Evolutionary conservation across 1,140 invertebrate species (phyloP), one percentile per base, ranked within the genome.

Genomic region (Euura saliciscinereae): DNA sequence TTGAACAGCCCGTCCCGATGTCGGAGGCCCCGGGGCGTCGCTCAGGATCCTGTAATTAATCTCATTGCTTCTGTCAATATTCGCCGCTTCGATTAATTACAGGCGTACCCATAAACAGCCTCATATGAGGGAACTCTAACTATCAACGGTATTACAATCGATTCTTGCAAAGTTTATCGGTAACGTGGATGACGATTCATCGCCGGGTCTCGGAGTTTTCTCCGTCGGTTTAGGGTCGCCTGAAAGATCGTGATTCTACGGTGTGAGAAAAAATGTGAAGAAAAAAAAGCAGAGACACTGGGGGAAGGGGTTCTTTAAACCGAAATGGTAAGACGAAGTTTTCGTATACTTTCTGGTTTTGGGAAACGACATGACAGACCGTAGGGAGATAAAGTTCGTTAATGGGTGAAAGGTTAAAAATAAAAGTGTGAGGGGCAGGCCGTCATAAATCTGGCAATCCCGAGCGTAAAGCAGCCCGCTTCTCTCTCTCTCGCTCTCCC

Each of bases 391-490:
- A 83, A 83, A 80, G 79, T 84, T 85, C 83, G 83, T 85, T 86
- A 87, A 86, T 86, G 84, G 84, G 84, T 83, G 83, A 85, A 85
- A 85, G 80, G 84, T 86, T 86, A 87, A 85, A 86, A 87, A 87
- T 87, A 86, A 84, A 82, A 78, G 74, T 46, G 71, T 76, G 64
- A 69, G 69, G 74, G 77, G 75, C 75, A 78, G 79, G 74, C 78
- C 80, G 81, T 83, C 83, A 83, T 84, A 84, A 84, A 84, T 84
- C 81, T 83, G 78, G 74, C 76, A 74, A 80, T 80, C 71, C 77
- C 78, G 70, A 72, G 76, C 79, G 76, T 77, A 81, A 78, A 79
- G 79, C 45, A 70, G 76, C 70, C 45, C 46, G 8, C 42, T 68
- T 75, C 66, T 51, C 59, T 75, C 69, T 65, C 72, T 77, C 51